Evolutionary conservation across 2,888 invertebrate species (phyloP).

Genomic region (Pecten maximus): DNA sequence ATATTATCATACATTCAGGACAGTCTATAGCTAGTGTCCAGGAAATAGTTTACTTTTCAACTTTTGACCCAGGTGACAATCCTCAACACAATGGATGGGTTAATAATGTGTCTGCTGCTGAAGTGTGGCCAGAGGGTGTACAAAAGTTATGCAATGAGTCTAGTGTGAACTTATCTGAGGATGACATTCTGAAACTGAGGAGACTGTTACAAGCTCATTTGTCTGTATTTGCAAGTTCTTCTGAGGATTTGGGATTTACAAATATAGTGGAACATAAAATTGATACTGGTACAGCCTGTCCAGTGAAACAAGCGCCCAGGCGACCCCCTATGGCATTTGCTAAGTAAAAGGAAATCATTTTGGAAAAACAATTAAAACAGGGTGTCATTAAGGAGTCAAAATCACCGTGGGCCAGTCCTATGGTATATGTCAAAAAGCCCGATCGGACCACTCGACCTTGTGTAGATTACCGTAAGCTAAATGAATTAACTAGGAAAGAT

Average conservation of each 20-base stretch:
- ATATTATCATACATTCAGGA: too few relatives aligned
- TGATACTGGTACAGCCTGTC: constrained; percentile 41
- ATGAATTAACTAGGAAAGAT: too few relatives aligned
- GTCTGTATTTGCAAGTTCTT: constrained; percentile 48
- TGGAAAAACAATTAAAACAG: constrained; percentile 34
- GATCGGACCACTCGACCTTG: constrained; percentile 50
- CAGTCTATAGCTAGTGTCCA: background rate
- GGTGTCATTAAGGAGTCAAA: constrained; percentile 49
- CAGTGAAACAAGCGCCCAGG: constrained; percentile 48
- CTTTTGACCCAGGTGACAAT: too few relatives aligned
- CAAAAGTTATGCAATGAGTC: too few relatives aligned
- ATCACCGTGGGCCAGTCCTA: constrained; percentile 52
- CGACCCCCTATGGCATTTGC: constrained; percentile 48
- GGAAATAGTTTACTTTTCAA: too few relatives aligned
- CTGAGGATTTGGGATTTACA: constrained; percentile 39
- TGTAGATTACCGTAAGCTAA: too few relatives aligned
- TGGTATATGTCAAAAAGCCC: constrained; percentile 56
- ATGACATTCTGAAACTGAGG: background rate
- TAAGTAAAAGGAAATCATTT: too few relatives aligned
- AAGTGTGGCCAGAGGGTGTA: background rate
- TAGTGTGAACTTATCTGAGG: background rate
- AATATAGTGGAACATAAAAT: constrained; percentile 45
- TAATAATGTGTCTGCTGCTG: too few relatives aligned
- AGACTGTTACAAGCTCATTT: constrained; percentile 41
- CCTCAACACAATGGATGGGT: too few relatives aligned